Evolutionary conservation across 2,888 invertebrate genomes (phyloP), one percentile per base, ranked within the genome.

Genomic region (Dolichomitus sp.): DNA sequence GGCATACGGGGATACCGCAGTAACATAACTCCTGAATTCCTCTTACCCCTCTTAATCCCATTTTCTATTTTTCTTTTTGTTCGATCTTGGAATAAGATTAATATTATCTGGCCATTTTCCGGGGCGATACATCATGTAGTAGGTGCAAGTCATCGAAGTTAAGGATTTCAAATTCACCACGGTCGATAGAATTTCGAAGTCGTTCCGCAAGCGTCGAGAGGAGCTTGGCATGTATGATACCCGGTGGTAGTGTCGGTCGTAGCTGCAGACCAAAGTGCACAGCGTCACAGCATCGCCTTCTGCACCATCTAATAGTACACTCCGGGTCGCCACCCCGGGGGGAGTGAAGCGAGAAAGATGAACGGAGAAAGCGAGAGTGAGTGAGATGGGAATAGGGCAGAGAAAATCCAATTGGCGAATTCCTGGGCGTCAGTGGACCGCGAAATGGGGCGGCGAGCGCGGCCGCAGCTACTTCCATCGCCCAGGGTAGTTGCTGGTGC

Each of bases 361-460:
- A 70, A 66, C 54, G 63, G 59, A 85, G 88, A 87, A 88, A 89
- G 87, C 87, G 88, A 89, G 87, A 86, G 91, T 42, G 68, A 83
- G 80, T n/a, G 63, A 73, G 80, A 83, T 54, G 54, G 54, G 76
- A 63, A 80, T 77, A 88, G 89, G 89, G 88, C 89, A 88, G 91
- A 89, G 93, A 92, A 92, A 93, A 93, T 93, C 92, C 93, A 93
- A 93, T 93, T 92, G 92, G 90, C 89, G 89, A 92, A 93, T 93
- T 93, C 92, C 93, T 91, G 88, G 88, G 90, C 91, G 91, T 92
- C 92, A 92, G 90, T 91, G 92, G 92, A 92, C 92, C 92, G 91
- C 91, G 92, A 93, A 93, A 92, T 93, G 92, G 92, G 91, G 90
- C 89, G 91, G 90, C 90, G 89, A 90, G 88, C 85, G 89, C 89